Base-by-base conservation (phyloP, 2,888 invertebrate species). In the Acanthococcus lagerstroemiae region DNA sequence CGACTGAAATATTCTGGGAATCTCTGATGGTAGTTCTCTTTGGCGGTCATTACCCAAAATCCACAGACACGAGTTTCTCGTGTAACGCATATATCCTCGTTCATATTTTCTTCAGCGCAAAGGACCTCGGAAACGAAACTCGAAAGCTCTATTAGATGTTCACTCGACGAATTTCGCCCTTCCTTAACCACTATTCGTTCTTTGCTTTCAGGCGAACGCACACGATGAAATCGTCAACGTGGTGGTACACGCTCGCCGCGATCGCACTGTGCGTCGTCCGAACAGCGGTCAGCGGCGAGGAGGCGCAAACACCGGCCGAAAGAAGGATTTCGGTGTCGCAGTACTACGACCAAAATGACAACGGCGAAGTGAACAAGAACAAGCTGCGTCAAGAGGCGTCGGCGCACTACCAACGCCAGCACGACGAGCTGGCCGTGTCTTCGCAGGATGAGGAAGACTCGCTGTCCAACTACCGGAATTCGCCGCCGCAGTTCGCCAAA, bases 351-450 rank as follows among this genome's bases (percentile, higher is more conserved):
- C 55, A 27, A n/a, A 19, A 37, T 4, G 66, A 66, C n/a, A 56
- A 55, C 15, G 25, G 46, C 6, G 56, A 56, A 21, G 45, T 46
- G 7, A 56, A 48, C 54, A 66, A 66, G n/a, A 66, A 48, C 45
- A 66, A 57, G 56, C 27, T 63, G 46, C 26, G 63, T 54, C 50
- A 63, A 63, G 63, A 63, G 17, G 66, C 56, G 12, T 56, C 66
- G 3, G 45, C 24, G 19, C 66, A 66, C 17, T 57, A 55, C 22
- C 24, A 46, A 19, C 55, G 48, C 22, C 30, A 55, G 4, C 65
- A 55, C 17, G 19, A 30, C 5, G 55, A 66, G 7, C n/a, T 48
- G 3, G 63, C 37, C 24, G 25, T 45, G 9, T n/a, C n/a, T n/a
- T 37, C 30, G 21, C 61, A 50, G 52, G 48, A 66, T 9, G 55